Evolutionary conservation across 2,797 vertebrate species (phyloP).

Genomic region (Nannoperca australis): DNA sequence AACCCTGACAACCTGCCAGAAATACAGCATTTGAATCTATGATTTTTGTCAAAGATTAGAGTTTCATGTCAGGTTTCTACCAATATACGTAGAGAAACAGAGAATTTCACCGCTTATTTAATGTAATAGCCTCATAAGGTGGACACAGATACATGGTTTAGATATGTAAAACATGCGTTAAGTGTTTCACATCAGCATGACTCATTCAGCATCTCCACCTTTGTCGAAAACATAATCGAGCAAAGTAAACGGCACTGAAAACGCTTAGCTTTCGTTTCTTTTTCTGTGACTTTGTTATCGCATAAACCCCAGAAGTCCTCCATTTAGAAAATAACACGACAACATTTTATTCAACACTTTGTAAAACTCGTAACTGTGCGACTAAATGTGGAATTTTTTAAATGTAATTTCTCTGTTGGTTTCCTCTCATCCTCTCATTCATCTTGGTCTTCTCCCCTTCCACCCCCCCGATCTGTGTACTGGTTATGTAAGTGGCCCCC

Average conservation of each 20-base stretch:
- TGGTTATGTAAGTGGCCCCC: constrained; percentile 66
- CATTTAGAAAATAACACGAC: background rate
- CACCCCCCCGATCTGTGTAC: constrained; percentile 25
- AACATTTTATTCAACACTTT: background rate
- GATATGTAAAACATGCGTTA: background rate
- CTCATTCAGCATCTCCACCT: background rate
- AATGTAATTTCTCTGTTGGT: background rate
- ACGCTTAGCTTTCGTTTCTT: too few relatives aligned
- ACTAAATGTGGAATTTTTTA: background rate
- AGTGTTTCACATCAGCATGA: background rate
- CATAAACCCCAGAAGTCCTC: background rate
- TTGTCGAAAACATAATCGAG: background rate
- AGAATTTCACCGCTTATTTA: background rate
- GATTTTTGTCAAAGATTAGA: background rate
- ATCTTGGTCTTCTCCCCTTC: constrained; percentile 18
- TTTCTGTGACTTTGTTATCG: background rate
- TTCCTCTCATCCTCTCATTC: constrained; percentile 5
- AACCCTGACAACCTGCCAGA: background rate
- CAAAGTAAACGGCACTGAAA: background rate
- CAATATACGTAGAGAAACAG: background rate
- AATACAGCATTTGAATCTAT: background rate
- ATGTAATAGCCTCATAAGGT: too few relatives aligned
- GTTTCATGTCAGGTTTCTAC: background rate
- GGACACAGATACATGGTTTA: background rate
- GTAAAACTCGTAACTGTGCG: background rate